phyloP scores from a whole-genome alignment of 2,113 vertebrate species.

The Varanus salvator region DNA sequence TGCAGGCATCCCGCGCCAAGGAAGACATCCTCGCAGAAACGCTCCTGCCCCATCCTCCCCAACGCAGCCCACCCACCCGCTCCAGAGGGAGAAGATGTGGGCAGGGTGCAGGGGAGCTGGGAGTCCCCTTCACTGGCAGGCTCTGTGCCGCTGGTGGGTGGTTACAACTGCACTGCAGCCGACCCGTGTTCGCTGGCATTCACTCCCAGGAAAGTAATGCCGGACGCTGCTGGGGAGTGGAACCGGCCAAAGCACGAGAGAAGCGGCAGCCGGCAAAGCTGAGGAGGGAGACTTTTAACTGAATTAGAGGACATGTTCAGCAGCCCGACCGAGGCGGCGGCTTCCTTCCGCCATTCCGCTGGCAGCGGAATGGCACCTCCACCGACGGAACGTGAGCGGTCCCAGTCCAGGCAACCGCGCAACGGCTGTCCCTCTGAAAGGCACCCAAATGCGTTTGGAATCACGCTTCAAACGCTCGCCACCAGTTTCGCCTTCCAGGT shows the following conservation, averaged over 20 bases:
- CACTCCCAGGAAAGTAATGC: background rate
- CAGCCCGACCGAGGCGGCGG: background rate
- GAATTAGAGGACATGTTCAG: background rate
- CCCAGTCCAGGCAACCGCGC: background rate
- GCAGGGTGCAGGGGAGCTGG: no score
- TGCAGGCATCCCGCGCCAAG: no score
- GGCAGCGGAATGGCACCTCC: no score
- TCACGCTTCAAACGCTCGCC: background rate
- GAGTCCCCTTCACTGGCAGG: no score
- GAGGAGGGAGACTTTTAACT: background rate
- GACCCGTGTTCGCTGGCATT: background rate
- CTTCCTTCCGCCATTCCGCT: background rate
- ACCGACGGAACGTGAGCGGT: background rate
- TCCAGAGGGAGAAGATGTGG: no score
- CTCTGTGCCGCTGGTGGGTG: no score
- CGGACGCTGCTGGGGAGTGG: background rate
- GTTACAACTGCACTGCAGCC: no score
- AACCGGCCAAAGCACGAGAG: background rate
- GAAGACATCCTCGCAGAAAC: no score
- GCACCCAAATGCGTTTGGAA: background rate
- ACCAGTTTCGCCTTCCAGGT: no score
- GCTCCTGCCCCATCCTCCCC: no score
- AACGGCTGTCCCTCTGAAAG: background rate
- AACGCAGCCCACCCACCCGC: no score
- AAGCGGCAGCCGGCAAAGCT: background rate